Base-by-base conservation (phyloP, 1,140 invertebrate species). In the Scaptomyza graminum region DNA sequence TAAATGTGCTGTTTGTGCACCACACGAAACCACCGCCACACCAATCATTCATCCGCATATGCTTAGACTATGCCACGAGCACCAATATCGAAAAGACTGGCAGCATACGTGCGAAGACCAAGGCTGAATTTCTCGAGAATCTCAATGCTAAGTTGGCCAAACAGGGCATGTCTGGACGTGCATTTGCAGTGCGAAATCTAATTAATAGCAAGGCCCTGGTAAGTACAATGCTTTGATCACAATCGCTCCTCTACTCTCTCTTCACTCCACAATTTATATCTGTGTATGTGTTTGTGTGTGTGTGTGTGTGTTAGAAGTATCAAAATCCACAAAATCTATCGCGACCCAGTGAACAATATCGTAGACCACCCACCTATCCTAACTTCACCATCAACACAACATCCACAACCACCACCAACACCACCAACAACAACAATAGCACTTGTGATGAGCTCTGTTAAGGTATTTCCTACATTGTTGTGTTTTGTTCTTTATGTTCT, bases 61-160 rank as follows among this genome's bases (percentile, higher is more conserved):
- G 31, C 34, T 78, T 59, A 90, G 88, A 90, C 79, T 90, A 90
- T 77, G 83, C 79, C 67, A 80, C 90, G 34, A 89, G 87, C 90
- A 91, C 90, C 82, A 91, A 91, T 83, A 90, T 90, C 68, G 90
- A 91, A 76, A 92, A 91, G 83, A 78, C 90, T 77, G 88, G 84
- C 66, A 92, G 88, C 61, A 92, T 92, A 89, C 92, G 65, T 89
- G 92, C 90, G 64, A 94, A 93, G 49, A 81, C 92, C 16, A 92
- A 93, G 57, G 89, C 92, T 65, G 94, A 93, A 62, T 96, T 96
- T 91, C 92, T 96, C 43, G 95, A 96, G 91, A 96, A 95, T 78
- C 91, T 96, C 44, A 96, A 96, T 77, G 95, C 95, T 8, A 96
- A 96, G 70, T 92, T 96, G 66, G 94, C 95, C 51, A 94, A 95